These are phyloP conservation scores for Aphaenogaster rudis DNA, from an alignment of 1,140 invertebrate genomes.

Conservation along the genomic window DNA sequence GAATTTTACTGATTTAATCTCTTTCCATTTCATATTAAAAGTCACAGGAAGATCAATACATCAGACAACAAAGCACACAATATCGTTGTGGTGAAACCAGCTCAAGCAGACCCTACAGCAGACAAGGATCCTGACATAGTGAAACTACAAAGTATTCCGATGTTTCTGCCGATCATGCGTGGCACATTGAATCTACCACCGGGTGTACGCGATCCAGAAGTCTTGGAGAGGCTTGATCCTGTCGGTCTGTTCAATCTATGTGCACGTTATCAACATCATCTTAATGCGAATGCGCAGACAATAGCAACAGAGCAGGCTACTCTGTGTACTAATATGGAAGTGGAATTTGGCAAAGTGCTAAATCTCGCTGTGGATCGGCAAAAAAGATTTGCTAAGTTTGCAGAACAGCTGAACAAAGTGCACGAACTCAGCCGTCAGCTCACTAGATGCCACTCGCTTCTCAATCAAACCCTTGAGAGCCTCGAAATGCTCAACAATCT, in stretches of 20 bases:
- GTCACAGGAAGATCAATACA: slow-evolving; percentile 72
- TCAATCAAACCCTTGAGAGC: slow-evolving; percentile 95
- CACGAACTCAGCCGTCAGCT: slow-evolving; percentile 91
- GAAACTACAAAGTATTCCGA: slow-evolving; percentile 93
- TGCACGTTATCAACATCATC: slow-evolving; percentile 92
- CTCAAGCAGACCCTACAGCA: slow-evolving; percentile 87
- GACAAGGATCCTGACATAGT: slow-evolving; percentile 94
- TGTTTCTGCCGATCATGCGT: slow-evolving; percentile 97
- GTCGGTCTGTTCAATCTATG: slow-evolving; percentile 89
- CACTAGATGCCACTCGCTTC: slow-evolving; percentile 92
- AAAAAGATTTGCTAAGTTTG: slow-evolving; percentile 93
- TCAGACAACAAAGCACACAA: slow-evolving; percentile 87
- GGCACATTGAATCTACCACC: slow-evolving; percentile 94
- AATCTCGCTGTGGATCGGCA: slow-evolving; percentile 92
- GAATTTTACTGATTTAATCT: neutral
- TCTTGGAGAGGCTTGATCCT: slow-evolving; percentile 93
- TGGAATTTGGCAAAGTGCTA: slow-evolving; percentile 91
- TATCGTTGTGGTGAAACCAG: slow-evolving; percentile 95
- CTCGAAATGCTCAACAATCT: slow-evolving; percentile 95
- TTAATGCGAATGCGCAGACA: slow-evolving; percentile 86
- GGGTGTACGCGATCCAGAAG: slow-evolving; percentile 94
- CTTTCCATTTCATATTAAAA: neutral
- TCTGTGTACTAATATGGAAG: slow-evolving; percentile 88
- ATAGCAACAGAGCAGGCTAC: slow-evolving; percentile 81
- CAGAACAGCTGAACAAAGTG: slow-evolving; percentile 94